Base-by-base conservation (phyloP, 2,113 vertebrate genomes). In the Vidua macroura region DNA sequence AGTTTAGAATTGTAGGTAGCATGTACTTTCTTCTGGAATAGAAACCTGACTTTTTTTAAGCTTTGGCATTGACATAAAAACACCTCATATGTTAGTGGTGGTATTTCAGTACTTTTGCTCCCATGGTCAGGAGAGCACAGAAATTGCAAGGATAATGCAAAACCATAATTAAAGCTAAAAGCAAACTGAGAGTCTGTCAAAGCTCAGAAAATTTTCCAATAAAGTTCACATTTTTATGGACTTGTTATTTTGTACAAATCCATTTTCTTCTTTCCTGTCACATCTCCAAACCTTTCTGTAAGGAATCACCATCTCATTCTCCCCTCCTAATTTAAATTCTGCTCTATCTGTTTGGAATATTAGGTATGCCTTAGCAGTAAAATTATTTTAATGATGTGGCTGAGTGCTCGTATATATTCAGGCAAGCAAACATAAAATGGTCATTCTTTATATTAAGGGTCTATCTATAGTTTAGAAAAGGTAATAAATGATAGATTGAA, bases 371-470 rank as follows among this genome's bases (percentile, higher is more conserved):
- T 95, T 92, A 92, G 93, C 84, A 92, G 85, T 69, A 78, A 95
- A 95, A 96, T 96, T 96, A 96, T 95, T 95, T 95, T 95, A 95
- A 91, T 95, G 87, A 94, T 91, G 82, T 83, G 87, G 63, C 79
- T 95, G 82, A 95, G 90, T 94, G 93, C 91, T 95, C 89, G 0
- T 96, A 97, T 91, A 95, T 97, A 96, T 97, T 96, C 94, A 94
- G 92, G 88, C 93, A 96, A 96, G 91, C 87, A 96, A 95, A 96
- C 75, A 93, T 96, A 96, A 96, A 96, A 94, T 95, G 93, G 63
- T 95, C 94, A 95, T 96, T 93, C 94, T 92, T 97, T 96, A 92
- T 93, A 95, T 91, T 93, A 96, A 95, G 80, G 60, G 76, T 77
- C 92, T 88, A 91, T 86, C 89, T 87, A 39, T 80, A 88, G 75